Base-by-base conservation (phyloP, 2,113 vertebrate species). In the Montifringilla adamsi region DNA sequence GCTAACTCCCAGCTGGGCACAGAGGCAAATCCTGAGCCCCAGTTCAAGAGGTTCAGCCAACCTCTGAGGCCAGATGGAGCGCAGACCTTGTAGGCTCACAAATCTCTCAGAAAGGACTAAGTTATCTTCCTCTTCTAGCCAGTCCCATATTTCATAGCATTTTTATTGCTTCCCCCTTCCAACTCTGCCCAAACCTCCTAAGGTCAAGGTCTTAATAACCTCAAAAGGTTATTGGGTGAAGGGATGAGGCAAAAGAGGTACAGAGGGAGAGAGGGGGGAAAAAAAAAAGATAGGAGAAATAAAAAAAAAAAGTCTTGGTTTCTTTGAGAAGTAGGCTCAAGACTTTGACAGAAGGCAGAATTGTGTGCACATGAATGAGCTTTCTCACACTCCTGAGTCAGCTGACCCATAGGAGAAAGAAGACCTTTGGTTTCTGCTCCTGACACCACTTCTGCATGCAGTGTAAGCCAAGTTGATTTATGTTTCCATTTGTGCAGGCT, bases 361-460 rank as follows among this genome's bases (percentile, higher is more conserved):
- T 56, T 84, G n/a, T 69, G 21, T 1, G 4, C 1, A 30, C 4
- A 2, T 58, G 67, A 88, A 76, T 85, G 63, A 89, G 56, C 52
- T 86, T 56, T 88, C 72, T 93, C 66, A 79, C 58, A 53, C 28
- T 87, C 43, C 35, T 82, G 18, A 66, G 46, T 84, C 70, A 94
- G 49, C 37, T 16, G 3, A 87, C 46, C 37, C 88, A 75, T 31
- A 76, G 18, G 21, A 78, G 56, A 93, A 91, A 92, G 62, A 37
- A 63, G 52, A 91, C 74, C 62, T 92, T 87, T 72, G 49, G 56
- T 90, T 91, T 92, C 56, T 93, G 60, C 21, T 91, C 77, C 93
- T 91, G 46, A 82, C 59, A 69, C 13, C 68, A 52, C 33, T 91
- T 78, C 75, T 76, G 53, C 64, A 53, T 11, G 11, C 9, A 75